phyloP scores from a whole-genome alignment of 2,888 invertebrate genomes.

The Amphipyra tragopoginis region DNA sequence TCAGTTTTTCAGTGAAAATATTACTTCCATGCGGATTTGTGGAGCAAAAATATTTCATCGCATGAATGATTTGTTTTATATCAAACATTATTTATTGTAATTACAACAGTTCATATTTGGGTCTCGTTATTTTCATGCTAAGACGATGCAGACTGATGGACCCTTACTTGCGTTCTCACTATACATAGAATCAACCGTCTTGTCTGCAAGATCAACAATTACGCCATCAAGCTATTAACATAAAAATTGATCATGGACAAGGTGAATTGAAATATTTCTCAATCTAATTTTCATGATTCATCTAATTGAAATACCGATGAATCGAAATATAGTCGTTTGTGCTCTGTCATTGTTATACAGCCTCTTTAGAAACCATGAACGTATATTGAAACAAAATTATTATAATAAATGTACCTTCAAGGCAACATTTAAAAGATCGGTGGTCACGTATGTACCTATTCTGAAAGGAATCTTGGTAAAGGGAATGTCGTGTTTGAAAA shows the following conservation, averaged over 20 bases:
- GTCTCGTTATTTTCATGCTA: too few species aligned
- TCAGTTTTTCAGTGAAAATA: too few species aligned
- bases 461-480: slow-evolving; percentile 35
- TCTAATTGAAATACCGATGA: slow-evolving; percentile 20
- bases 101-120: too few species aligned
- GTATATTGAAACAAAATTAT: slow-evolving; percentile 8
- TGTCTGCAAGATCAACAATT: not conserved
- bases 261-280: slow-evolving; percentile 21
- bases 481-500: slow-evolving; percentile 37
- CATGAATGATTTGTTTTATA: not conserved
- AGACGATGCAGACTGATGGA: not conserved
- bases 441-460: too few species aligned
- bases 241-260: not conserved
- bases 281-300: slow-evolving; percentile 29
- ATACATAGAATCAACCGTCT: not conserved
- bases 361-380: slow-evolving; percentile 7
- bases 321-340: slow-evolving; percentile 10
- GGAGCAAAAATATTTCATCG: too few species aligned
- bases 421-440: slow-evolving; percentile 21
- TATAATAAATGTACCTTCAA: slow-evolving; percentile 15
- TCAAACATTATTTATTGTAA: too few species aligned
- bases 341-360: slow-evolving; percentile 16
- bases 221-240: too few species aligned
- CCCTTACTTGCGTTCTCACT: not conserved
- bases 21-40: too few species aligned